Base-by-base conservation (phyloP, 2,113 vertebrate genomes). In the Hemiscyllium ocellatum region DNA sequence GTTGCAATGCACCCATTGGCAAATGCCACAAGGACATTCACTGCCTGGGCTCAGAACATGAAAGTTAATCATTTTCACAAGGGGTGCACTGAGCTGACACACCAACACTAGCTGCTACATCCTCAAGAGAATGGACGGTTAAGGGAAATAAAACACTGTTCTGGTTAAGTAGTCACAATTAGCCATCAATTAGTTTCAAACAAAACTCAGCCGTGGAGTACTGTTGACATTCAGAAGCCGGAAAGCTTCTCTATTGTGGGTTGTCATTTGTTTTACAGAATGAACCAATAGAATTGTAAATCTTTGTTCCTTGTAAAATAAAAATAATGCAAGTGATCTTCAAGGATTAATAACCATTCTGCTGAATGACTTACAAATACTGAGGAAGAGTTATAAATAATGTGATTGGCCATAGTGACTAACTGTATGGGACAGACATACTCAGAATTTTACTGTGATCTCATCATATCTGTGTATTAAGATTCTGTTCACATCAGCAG, bases 281-380 rank as follows among this genome's bases (percentile, higher is more conserved):
- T 37, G 22, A 24, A 33, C n/a, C 33, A 19, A 33, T n/a, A 15
- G 56, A n/a, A 91, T 47, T 50, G 22, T 24, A 20, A 29, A 89
- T 56, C 86, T 89, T 87, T 50, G 4, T 80, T n/a, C 37, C n/a
- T 19, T 83, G 19, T 83, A 13, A 89, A 56, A 50, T 52, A 52
- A 87, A 52, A 50, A 10, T 50, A 12, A 26, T 29, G 29, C n/a
- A 13, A 89, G 10, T 29, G 8, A 89, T 89, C 86, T 89, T 50
- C 47, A 56, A 52, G 50, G 86, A 24, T 89, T 37, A 94, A 42
- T 68, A 93, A 93, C 29, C 37, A 66, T 33, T 66, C 19, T 94
- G 65, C 33, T 94, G 90, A 37, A 42, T 94, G n/a, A 94, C 22
- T 94, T 94, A 69, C 66, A 47, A 47, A 94, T 69, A 70, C 65